phyloP scores from a whole-genome alignment of 2,888 invertebrate genomes.

The Syritta pipiens region DNA sequence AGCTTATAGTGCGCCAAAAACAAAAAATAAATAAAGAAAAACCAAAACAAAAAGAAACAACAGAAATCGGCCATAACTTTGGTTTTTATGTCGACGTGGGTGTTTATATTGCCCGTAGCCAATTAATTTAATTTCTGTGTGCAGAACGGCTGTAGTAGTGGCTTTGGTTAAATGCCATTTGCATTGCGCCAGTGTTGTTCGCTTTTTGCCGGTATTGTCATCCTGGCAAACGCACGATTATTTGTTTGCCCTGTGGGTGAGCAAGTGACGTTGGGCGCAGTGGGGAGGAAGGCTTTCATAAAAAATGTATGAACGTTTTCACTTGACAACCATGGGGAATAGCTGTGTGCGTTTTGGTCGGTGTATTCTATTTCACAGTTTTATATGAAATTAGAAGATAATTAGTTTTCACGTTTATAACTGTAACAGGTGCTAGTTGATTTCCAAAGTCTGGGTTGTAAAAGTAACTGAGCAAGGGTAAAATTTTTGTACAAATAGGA shows the following conservation, averaged over 20 bases:
- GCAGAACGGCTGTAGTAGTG: conserved; percentile 52
- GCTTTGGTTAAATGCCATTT: conserved; percentile 70
- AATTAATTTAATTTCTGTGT: conserved; percentile 70
- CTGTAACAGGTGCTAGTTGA: conserved; percentile 44
- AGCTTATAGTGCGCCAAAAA: not conserved
- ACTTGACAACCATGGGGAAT: not conserved
- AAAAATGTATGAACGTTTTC: conserved; percentile 35
- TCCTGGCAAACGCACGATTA: conserved; percentile 52
- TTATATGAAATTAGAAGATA: conserved; percentile 53
- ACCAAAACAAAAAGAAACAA: conserved; percentile 29
- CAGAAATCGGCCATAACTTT: conserved; percentile 64
- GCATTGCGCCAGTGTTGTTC: conserved; percentile 54
- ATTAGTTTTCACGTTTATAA: conserved; percentile 45
- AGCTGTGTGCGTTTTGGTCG: not conserved
- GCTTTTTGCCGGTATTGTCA: conserved; percentile 26
- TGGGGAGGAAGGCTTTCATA: conserved; percentile 11
- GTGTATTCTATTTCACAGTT: conserved; percentile 38
- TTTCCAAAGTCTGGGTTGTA: too few species aligned
- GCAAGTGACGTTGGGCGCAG: not conserved
- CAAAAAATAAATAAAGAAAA: not conserved
- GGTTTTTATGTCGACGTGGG: conserved; percentile 69
- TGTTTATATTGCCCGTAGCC: conserved; percentile 69
- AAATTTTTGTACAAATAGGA: too few species aligned
- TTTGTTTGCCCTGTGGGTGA: conserved; percentile 48
- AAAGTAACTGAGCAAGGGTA: too few species aligned